Base-by-base conservation (phyloP, 2,797 vertebrate species). In the Darevskia nairensis region DNA sequence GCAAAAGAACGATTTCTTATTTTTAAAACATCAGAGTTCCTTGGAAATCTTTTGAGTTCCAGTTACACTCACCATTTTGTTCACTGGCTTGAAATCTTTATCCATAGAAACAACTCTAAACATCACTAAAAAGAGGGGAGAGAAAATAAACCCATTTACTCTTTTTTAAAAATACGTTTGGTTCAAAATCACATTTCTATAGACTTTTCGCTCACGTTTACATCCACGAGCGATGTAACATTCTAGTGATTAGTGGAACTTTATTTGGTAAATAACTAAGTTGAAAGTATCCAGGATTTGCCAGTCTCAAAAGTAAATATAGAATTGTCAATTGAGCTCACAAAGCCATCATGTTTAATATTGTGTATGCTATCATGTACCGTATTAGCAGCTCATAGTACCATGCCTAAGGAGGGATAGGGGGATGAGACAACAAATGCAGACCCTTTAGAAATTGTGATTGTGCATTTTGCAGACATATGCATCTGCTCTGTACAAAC, bases 81-180 rank as follows among this genome's bases (percentile, higher is more conserved):
- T 82, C 44, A 82, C 80, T 69, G 72, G 59, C 44, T 27, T 82
- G 15, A 77, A 76, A 66, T 87, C 4, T 27, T 19, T 46, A 76
- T 87, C 72, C 72, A 87, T 41, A 29, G 86, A 32, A 50, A 87
- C 23, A 19, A 68, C 29, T 75, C 86, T 75, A 50, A 82, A 82
- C 59, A 76, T 27, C 23, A 77, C 86, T 88, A 39, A 68, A 88
- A 88, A 15, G 6, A 77, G 35, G 55, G 32, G n/a, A 8, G 3
- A 29, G 3, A 27, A 66, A 35, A 69, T 69, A 27, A 85, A 39
- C 4, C 4, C 8, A 32, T 21, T 69, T 50, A 9, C 35, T 71
- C 71, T 39, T 11, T 29, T 72, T 72, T 39, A 75, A 75, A 74
- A 75, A 64, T 64, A 44, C 9, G 19, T n/a, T 39, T 6, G 1